Percentiles rank a stretch among this genome's conserved stretches.
Evolutionary conservation across 1,140 invertebrate species (phyloP).

Genomic region (Triops cancriformis): DNA sequence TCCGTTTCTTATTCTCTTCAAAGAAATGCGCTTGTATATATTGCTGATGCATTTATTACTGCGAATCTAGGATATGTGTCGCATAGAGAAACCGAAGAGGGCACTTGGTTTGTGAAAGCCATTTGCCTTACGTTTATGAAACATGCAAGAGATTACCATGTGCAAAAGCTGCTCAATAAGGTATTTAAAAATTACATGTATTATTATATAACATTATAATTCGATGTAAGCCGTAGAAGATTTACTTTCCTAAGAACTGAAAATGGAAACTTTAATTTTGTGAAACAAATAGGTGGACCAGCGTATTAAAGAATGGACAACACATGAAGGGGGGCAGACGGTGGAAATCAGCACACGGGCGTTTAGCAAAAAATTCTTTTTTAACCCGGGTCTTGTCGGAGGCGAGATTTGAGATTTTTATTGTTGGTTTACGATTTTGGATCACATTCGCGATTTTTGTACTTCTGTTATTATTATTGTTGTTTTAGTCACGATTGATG

Average conservation of each 20-base stretch:
- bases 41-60: no score
- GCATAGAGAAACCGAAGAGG: slow-evolving; percentile 49
- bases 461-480: no score
- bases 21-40: no score
- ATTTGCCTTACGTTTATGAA: slow-evolving; percentile 64
- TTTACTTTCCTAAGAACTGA: no score
- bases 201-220: no score
- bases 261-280: no score
- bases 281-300: slow-evolving; percentile 15
- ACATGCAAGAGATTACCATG: slow-evolving; percentile 51
- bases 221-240: no score
- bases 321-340: slow-evolving; percentile 14
- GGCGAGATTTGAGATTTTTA: neutral
- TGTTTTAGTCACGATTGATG: no score
- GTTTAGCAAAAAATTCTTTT: slow-evolving; percentile 23
- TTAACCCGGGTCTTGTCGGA: slow-evolving; percentile 19
- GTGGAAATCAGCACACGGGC: slow-evolving; percentile 1
- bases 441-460: no score
- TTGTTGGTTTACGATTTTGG: no score
- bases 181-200: no score
- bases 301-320: slow-evolving; percentile 16
- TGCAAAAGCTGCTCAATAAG: slow-evolving; percentile 56
- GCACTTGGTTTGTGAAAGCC: slow-evolving; percentile 67
- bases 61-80: slow-evolving; percentile 48
- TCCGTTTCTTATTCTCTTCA: no score